These are phyloP conservation scores for Bombus picipes DNA, from an alignment of 1,140 invertebrate species.

Conservation along the genomic window DNA sequence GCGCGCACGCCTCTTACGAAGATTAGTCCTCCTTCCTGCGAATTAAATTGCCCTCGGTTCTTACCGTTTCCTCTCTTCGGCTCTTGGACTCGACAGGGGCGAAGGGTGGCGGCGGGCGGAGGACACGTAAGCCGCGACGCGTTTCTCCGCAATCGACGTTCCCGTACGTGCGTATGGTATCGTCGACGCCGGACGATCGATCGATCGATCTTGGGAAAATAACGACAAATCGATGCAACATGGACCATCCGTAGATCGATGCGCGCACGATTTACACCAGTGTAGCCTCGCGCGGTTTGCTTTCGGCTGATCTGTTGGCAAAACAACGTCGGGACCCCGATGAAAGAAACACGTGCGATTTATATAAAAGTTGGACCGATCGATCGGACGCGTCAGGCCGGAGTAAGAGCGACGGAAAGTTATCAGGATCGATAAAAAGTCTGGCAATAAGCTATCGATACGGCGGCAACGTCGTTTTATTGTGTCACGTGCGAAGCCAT, in stretches of 20 bases:
- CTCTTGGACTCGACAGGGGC: too few relatives aligned
- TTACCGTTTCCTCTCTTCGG: too few relatives aligned
- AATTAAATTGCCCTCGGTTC: not conserved
- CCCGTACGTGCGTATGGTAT: too few relatives aligned
- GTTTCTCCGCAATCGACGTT: too few relatives aligned
- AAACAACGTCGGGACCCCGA: conserved; percentile 54
- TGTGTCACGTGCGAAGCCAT: conserved; percentile 80
- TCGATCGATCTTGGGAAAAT: not conserved
- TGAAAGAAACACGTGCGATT: conserved; percentile 61
- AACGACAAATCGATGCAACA: conserved; percentile 45
- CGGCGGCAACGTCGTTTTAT: conserved; percentile 74
- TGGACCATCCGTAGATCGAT: conserved; percentile 3
- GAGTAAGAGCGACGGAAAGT: conserved; percentile 51
- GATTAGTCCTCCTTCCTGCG: conserved; percentile 48
- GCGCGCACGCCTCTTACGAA: conserved; percentile 57
- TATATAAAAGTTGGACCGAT: conserved; percentile 62
- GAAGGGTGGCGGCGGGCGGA: too few relatives aligned
- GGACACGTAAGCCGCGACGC: too few relatives aligned
- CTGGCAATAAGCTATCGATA: conserved; percentile 69
- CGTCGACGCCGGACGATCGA: too few relatives aligned
- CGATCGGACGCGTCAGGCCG: conserved; percentile 40
- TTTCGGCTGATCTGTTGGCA: conserved; percentile 66
- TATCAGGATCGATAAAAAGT: conserved; percentile 75
- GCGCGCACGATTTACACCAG: conserved; percentile 1
- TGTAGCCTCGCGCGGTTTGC: conserved; percentile 28